Conservation (phyloP, 2,888 invertebrate species). For the Brachynemurus nebulosus region DNA sequence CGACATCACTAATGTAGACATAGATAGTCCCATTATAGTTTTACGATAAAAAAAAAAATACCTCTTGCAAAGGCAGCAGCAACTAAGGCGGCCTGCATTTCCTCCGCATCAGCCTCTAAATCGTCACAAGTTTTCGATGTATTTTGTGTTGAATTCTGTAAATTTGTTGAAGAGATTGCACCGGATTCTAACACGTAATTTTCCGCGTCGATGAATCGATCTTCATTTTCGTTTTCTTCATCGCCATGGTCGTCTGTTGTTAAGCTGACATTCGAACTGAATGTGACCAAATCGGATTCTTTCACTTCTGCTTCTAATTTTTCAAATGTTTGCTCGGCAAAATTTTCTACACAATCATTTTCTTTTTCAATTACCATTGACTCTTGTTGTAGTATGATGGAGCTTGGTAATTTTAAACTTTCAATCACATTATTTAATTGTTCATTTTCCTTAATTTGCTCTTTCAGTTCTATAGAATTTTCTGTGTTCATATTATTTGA, state of each 20-base stretch:
- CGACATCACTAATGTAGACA: too few relatives aligned
- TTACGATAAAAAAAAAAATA: too few relatives aligned
- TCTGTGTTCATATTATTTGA: slow-evolving; percentile 3
- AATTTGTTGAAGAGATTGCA: slow-evolving; percentile 28
- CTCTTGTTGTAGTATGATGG: slow-evolving; percentile 30
- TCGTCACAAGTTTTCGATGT: slow-evolving; percentile 22
- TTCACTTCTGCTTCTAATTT: slow-evolving; percentile 31
- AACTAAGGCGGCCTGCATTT: slow-evolving; percentile 31
- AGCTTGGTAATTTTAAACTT: slow-evolving; percentile 25
- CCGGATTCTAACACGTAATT: slow-evolving; percentile 60
- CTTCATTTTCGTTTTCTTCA: slow-evolving; percentile 47
- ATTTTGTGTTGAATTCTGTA: slow-evolving; percentile 20
- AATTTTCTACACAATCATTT: slow-evolving; percentile 29
- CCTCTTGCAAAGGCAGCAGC: slow-evolving; percentile 21
- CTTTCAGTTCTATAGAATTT: slow-evolving; percentile 7
- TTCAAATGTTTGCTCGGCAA: slow-evolving; percentile 23
- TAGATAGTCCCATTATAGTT: too few relatives aligned
- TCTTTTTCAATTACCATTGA: slow-evolving; percentile 30
- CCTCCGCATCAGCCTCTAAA: slow-evolving; percentile 24
- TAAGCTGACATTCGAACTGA: slow-evolving; percentile 22
- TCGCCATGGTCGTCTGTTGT: slow-evolving; percentile 32
- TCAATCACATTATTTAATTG: slow-evolving; percentile 12
- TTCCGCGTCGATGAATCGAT: slow-evolving; percentile 64
- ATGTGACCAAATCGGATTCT: slow-evolving; percentile 31
- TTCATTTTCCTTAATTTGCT: slow-evolving; percentile 9